Evolutionary conservation across 2,888 invertebrate species (phyloP).

Genomic region (Agriopis leucophaearia): DNA sequence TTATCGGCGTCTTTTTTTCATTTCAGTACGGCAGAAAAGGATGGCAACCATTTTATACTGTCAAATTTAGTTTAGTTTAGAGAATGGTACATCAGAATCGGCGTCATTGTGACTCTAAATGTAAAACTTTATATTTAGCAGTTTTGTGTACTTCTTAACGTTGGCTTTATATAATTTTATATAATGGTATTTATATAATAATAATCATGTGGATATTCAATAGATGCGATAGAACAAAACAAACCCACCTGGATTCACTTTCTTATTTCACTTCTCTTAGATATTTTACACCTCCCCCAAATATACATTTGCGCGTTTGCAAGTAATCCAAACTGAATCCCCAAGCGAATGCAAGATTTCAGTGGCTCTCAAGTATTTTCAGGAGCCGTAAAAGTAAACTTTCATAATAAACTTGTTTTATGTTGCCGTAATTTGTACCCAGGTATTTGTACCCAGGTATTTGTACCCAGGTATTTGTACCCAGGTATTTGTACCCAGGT

Average conservation of each 20-base stretch:
- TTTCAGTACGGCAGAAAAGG: no score
- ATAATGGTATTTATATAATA: no score
- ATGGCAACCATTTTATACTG: no score
- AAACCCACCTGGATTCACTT: not conserved
- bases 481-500: constrained; percentile 26
- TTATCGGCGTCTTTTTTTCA: no score
- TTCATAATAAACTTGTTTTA: constrained; percentile 44
- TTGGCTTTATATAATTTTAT: no score
- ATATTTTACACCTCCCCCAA: constrained; percentile 23
- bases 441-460: constrained; percentile 3
- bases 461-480: no score
- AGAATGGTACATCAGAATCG: no score
- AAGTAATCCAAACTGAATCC: constrained; percentile 42
- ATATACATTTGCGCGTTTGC: constrained; percentile 32
- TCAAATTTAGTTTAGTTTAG: no score
- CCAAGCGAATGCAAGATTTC: constrained; percentile 37
- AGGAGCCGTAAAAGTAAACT: constrained; percentile 45
- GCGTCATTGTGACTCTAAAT: no score
- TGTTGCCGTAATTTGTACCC: constrained; percentile 27
- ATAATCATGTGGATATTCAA: no score
- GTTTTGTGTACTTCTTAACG: no score
- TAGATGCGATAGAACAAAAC: not conserved
- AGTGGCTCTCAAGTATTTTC: constrained; percentile 45
- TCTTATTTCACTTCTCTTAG: not conserved
- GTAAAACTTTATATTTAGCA: no score